Percentiles rank a stretch among this genome's conserved stretches.
These are phyloP conservation scores for Siphamia tubifer DNA, from an alignment of 2,113 vertebrate genomes.

Conservation along the genomic window DNA sequence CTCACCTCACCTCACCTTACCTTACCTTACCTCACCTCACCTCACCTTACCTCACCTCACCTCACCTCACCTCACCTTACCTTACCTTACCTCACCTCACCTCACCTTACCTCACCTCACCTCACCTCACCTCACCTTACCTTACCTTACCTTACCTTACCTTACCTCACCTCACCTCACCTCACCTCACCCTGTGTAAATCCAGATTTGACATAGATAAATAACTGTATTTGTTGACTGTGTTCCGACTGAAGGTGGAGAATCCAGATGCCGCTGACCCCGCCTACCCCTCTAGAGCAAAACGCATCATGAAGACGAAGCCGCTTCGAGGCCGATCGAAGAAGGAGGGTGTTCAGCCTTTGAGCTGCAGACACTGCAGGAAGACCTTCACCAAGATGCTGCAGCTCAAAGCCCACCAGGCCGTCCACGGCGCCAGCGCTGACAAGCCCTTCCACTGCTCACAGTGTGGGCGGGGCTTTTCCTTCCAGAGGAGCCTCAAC, in stretches of 20 bases:
- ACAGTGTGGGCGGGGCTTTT: conserved; percentile 63
- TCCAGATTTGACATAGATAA: not conserved
- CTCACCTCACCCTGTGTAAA: too few species aligned
- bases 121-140: too few species aligned
- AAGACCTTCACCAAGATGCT: conserved; percentile 66
- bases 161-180: too few species aligned
- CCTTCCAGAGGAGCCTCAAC: conserved; percentile 63
- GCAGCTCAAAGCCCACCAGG: conserved; percentile 71
- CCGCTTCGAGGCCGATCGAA: not conserved
- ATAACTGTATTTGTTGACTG: not conserved
- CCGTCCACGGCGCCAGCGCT: conserved; percentile 29
- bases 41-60: too few species aligned
- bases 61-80: too few species aligned
- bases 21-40: too few species aligned
- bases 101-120: too few species aligned
- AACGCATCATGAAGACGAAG: conserved; percentile 15
- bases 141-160: too few species aligned
- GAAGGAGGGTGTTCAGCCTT: conserved; percentile 7
- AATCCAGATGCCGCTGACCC: not conserved
- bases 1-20: too few species aligned
- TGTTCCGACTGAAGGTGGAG: conserved; percentile 34
- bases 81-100: too few species aligned
- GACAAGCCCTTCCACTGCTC: conserved; percentile 65
- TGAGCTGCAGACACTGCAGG: conserved; percentile 71
- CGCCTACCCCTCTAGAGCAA: conserved; percentile 6